Percentiles rank a stretch among this genome's conserved stretches.
Evolutionary conservation across 2,113 vertebrate genomes (phyloP).

Genomic region (Leptobrachium leishanense): DNA sequence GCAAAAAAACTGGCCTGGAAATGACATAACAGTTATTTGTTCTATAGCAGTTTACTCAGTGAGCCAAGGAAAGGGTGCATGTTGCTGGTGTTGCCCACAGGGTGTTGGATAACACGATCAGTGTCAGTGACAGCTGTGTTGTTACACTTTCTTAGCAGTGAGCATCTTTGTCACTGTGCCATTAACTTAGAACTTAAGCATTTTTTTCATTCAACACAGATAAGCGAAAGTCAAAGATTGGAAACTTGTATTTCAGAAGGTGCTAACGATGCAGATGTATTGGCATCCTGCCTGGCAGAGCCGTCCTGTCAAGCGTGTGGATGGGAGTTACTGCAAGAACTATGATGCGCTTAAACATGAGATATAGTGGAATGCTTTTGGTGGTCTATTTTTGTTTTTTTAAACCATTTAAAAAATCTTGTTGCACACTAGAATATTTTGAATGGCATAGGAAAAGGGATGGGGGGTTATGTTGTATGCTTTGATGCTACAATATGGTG

Average conservation of each 20-base stretch:
- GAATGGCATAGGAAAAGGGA: no score
- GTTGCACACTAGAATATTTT: no score
- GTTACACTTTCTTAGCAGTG: neutral
- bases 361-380: no score
- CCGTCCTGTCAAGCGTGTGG: no score
- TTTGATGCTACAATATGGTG: no score
- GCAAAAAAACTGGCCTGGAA: no score
- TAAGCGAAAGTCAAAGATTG: constrained; percentile 1
- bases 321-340: no score
- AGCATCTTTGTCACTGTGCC: neutral
- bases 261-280: constrained; percentile 23
- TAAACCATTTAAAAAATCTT: no score
- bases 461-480: no score
- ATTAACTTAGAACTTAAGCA: constrained; percentile 8
- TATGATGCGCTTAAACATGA: no score
- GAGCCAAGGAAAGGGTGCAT: neutral
- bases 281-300: constrained; percentile 27
- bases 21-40: neutral
- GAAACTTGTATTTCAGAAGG: constrained; percentile 31
- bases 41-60: neutral
- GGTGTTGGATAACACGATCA: neutral
- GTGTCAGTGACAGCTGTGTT: constrained; percentile 16
- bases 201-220: constrained; percentile 14
- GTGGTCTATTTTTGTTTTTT: no score
- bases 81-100: constrained; percentile 2